Evolutionary conservation across 2,797 vertebrate species (phyloP).

Genomic region (Natrix natrix): DNA sequence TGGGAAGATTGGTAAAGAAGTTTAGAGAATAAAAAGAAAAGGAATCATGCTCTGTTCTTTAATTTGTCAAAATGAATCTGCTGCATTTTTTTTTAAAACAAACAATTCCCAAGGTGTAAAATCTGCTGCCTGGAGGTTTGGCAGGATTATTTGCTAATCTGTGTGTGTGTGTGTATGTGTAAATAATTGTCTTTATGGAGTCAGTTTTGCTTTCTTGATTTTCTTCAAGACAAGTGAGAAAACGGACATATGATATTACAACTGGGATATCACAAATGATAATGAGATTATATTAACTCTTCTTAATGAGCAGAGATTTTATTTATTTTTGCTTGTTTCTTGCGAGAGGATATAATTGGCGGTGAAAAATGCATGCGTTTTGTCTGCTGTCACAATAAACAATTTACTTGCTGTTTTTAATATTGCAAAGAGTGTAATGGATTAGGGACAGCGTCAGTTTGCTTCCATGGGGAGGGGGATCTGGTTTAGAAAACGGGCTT

Average conservation of each 20-base stretch:
- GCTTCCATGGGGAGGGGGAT: neutral
- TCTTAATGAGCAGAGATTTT: neutral
- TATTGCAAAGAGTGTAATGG: neutral
- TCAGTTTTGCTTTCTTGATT: neutral
- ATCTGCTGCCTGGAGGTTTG: neutral
- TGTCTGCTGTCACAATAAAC: neutral
- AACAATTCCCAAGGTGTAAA: neutral
- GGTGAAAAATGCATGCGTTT: neutral
- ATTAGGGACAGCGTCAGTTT: neutral
- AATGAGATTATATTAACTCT: neutral
- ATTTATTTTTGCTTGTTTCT: neutral
- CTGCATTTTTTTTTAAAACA: neutral
- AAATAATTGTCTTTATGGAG: neutral
- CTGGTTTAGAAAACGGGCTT: neutral
- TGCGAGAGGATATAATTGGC: neutral
- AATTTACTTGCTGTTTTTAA: neutral
- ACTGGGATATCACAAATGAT: neutral
- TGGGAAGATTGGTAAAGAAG: neutral
- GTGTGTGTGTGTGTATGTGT: too few species aligned
- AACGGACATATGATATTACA: neutral
- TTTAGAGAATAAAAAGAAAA: neutral
- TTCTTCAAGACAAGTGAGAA: neutral
- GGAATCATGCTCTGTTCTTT: neutral
- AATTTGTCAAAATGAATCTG: neutral
- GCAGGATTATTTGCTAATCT: neutral